Evolutionary conservation across 1,140 invertebrate species (phyloP).

Genomic region (Zelostemma sp.): DNA sequence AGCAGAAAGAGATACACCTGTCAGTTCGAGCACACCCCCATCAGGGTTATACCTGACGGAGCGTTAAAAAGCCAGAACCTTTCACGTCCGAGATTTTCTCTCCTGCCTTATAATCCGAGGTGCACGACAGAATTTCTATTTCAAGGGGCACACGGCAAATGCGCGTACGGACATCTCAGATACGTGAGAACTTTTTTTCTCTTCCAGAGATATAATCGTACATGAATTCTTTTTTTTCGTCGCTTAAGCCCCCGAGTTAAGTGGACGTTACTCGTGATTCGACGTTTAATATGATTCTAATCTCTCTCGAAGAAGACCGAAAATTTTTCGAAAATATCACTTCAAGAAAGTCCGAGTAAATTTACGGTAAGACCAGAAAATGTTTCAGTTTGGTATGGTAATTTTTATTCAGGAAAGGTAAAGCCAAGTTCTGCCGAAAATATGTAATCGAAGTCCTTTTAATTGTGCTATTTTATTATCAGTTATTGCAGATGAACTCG

Average conservation of each 20-base stretch:
- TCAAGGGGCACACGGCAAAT: constrained; percentile 25
- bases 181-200: constrained; percentile 40
- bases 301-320: too few species aligned
- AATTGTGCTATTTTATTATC: not conserved
- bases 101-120: constrained; percentile 29
- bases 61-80: constrained; percentile 39
- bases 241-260: constrained; percentile 7
- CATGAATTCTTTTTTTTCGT: constrained; percentile 19
- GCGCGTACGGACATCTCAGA: constrained; percentile 18
- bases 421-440: too few species aligned
- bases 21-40: constrained; percentile 35
- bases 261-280: constrained; percentile 13
- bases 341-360: too few species aligned
- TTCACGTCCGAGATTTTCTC: constrained; percentile 38
- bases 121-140: constrained; percentile 34
- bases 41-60: constrained; percentile 42
- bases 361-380: too few species aligned
- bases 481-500: not conserved
- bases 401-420: too few species aligned
- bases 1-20: constrained; percentile 33
- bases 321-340: too few species aligned
- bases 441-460: too few species aligned
- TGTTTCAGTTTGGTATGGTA: too few species aligned
- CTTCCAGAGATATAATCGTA: constrained; percentile 3
- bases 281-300: not conserved